Conservation (phyloP, 2,113 vertebrate genomes). For the Ageneiosus marmoratus region DNA sequence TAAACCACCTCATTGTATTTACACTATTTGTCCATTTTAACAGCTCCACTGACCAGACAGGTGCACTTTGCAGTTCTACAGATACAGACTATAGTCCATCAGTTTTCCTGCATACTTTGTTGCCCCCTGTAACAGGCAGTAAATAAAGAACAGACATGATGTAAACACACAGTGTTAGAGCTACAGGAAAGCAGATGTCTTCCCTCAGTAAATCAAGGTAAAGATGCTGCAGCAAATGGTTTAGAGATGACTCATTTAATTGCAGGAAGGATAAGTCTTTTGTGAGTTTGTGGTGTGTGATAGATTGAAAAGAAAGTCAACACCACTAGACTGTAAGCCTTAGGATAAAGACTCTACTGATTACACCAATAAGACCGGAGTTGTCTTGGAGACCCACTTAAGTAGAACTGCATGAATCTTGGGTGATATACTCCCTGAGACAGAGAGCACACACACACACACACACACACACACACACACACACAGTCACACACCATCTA, state of each 20-base stretch:
- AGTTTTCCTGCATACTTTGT: too few species aligned
- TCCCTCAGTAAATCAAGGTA: not conserved
- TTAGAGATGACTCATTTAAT: conserved; percentile 19
- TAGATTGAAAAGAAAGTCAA: conserved; percentile 11
- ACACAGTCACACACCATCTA: conserved; percentile 22
- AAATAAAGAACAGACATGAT: not conserved
- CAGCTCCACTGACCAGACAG: too few species aligned
- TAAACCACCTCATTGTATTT: too few species aligned
- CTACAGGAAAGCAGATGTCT: not conserved
- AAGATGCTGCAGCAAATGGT: conserved; percentile 16
- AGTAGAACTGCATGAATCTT: conserved; percentile 39
- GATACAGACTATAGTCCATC: too few species aligned
- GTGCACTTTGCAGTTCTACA: too few species aligned
- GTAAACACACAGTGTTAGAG: not conserved
- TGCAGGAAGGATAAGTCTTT: conserved; percentile 35
- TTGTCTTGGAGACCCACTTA: conserved; percentile 20
- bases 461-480: conserved; percentile 25
- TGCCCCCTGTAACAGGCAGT: too few species aligned
- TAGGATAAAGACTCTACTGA: conserved; percentile 12
- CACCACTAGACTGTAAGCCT: conserved; percentile 26
- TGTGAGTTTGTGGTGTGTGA: conserved; percentile 3
- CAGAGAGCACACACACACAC: conserved; percentile 26
- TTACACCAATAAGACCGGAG: conserved; percentile 38
- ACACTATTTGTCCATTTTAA: too few species aligned
- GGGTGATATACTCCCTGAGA: conserved; percentile 33